Evolutionary conservation across 1,140 invertebrate species (phyloP).

Genomic region (Musca vetustissima): DNA sequence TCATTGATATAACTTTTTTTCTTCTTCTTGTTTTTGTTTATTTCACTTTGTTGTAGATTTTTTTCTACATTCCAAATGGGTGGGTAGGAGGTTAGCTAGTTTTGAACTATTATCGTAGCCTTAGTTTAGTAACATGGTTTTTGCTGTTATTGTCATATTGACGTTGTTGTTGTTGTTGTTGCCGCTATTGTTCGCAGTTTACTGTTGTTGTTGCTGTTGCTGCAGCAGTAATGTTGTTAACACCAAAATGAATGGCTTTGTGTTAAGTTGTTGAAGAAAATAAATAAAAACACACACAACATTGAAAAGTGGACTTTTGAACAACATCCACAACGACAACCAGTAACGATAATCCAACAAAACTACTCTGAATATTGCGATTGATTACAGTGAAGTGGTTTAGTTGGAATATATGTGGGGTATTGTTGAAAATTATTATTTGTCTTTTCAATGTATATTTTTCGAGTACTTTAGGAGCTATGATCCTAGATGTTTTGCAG

Average conservation of each 20-base stretch:
- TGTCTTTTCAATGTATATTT: no score
- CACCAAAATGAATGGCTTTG: slow-evolving; percentile 16
- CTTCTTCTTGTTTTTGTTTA: not conserved
- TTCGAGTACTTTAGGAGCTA: no score
- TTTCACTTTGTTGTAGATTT: not conserved
- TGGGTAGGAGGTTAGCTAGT: not conserved
- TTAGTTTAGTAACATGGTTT: not conserved
- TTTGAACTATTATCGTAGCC: no score
- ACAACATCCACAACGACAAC: not conserved
- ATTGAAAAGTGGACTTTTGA: not conserved
- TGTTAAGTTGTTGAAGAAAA: not conserved
- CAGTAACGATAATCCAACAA: no score
- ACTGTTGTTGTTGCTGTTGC: not conserved
- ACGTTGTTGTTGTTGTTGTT: not conserved
- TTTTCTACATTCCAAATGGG: slow-evolving; percentile 3
- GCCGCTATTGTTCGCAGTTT: not conserved
- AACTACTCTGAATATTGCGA: no score
- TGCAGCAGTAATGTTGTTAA: slow-evolving; percentile 8
- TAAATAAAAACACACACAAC: not conserved
- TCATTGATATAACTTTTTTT: not conserved
- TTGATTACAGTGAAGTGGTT: no score
- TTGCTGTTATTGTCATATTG: not conserved
- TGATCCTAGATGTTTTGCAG: no score
- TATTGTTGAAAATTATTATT: no score
- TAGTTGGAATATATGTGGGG: no score